These are phyloP conservation scores for Drosophila lacertosa DNA, from an alignment of 1,140 invertebrate species.

Conservation along the genomic window DNA sequence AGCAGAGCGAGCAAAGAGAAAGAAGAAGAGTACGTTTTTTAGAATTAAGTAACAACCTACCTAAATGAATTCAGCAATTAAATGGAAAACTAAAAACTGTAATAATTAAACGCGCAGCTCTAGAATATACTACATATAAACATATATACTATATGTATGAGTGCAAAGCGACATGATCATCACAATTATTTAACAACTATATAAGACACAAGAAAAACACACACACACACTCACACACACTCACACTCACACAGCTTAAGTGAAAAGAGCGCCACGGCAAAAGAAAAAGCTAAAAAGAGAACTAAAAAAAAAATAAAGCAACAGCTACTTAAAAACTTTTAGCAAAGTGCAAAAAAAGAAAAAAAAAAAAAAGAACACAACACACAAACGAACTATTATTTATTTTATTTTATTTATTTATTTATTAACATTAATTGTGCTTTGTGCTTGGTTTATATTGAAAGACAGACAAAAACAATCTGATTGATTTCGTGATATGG, in stretches of 20 bases:
- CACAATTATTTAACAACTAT: conserved; percentile 66
- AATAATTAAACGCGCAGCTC: conserved; percentile 31
- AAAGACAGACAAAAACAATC: no score
- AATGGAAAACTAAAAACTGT: conserved; percentile 17
- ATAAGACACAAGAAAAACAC: conserved; percentile 47
- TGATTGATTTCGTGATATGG: neutral
- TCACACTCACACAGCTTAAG: conserved; percentile 30
- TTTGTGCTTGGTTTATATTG: neutral
- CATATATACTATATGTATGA: conserved; percentile 26
- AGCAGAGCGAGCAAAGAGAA: conserved; percentile 35
- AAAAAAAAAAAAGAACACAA: conserved; percentile 40
- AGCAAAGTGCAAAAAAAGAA: conserved; percentile 71
- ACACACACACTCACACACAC: conserved; percentile 34
- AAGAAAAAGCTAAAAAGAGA: conserved; percentile 37
- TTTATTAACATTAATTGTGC: conserved; percentile 46
- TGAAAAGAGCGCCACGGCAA: conserved; percentile 26
- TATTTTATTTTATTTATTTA: conserved; percentile 49
- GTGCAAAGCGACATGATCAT: conserved; percentile 61
- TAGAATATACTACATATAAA: conserved; percentile 44
- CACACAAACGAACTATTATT: conserved; percentile 36
- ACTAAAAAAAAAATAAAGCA: conserved; percentile 69
- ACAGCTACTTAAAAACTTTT: conserved; percentile 81
- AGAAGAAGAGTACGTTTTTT: conserved; percentile 73
- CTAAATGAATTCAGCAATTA: conserved; percentile 69
- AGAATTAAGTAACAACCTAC: conserved; percentile 80